Evolutionary conservation across 2,888 invertebrate species (phyloP).

Genomic region (Schizaphis graminum): DNA sequence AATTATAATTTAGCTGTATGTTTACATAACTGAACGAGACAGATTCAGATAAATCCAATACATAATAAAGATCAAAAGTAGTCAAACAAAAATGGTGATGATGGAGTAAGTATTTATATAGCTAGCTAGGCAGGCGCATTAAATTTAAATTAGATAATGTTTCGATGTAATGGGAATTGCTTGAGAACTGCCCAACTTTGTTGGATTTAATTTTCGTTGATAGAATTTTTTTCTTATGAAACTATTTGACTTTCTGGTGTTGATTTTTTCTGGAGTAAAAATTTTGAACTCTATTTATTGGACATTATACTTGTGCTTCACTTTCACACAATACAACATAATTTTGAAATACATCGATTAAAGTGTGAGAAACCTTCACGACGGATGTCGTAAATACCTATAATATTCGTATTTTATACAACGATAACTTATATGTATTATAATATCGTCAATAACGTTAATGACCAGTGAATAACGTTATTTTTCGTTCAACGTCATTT

Average conservation of each 20-base stretch:
- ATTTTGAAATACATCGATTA: background rate
- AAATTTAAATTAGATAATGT: too few relatives aligned
- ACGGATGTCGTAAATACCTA: background rate
- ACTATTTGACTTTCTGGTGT: background rate
- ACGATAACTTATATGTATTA: background rate
- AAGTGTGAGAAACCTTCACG: background rate
- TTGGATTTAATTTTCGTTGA: background rate
- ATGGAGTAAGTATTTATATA: background rate
- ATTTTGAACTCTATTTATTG: background rate
- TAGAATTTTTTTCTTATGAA: background rate
- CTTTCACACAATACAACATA: background rate
- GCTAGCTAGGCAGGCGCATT: background rate
- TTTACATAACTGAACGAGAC: background rate
- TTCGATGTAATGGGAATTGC: background rate
- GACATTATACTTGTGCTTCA: background rate
- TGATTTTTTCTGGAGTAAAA: background rate
- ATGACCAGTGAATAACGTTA: background rate
- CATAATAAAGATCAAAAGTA: background rate
- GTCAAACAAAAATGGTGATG: background rate
- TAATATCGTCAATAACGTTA: background rate
- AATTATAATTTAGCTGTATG: background rate
- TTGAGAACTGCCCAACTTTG: background rate
- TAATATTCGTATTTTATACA: background rate
- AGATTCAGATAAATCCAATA: background rate
- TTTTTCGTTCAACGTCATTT: background rate